Percentiles rank a stretch among this genome's conserved stretches.
Conservation (phyloP, 2,113 vertebrate species). For the Pleuronectes platessa region DNA sequence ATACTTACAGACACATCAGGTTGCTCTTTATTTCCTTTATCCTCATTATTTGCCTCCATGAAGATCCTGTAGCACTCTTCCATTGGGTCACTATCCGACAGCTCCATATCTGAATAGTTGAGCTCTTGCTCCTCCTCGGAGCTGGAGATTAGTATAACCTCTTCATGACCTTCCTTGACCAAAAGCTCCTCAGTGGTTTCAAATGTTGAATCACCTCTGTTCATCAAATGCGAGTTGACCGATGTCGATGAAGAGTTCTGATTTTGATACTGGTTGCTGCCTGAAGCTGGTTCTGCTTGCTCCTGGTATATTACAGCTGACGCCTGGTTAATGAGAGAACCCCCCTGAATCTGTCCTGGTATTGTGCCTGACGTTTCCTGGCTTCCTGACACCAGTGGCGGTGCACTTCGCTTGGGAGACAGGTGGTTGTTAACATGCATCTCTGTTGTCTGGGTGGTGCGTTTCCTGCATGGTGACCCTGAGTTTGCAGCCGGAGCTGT, state of each 20-base stretch:
- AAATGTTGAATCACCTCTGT: not conserved
- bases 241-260: not conserved
- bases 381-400: not conserved
- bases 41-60: conserved; percentile 75
- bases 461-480: not conserved
- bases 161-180: not conserved
- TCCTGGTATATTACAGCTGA: too few species aligned
- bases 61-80: conserved; percentile 86
- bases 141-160: conserved; percentile 54
- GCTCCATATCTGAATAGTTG: conserved; percentile 74
- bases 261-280: too few species aligned
- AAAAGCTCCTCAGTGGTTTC: not conserved
- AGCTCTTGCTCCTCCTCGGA: conserved; percentile 69
- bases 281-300: too few species aligned
- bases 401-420: conserved; percentile 8
- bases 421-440: conserved; percentile 5
- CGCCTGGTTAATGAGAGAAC: not conserved
- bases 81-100: conserved; percentile 81
- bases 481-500: not conserved
- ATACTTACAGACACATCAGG: conserved; percentile 66
- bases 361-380: conserved; percentile 33
- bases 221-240: not conserved
- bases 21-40: conserved; percentile 12
- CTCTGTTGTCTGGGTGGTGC: not conserved
- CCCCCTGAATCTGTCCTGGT: not conserved